Percentiles rank a stretch among this genome's conserved stretches.
Conservation (phyloP, 1,140 invertebrate species). For the Achroia grisella region DNA sequence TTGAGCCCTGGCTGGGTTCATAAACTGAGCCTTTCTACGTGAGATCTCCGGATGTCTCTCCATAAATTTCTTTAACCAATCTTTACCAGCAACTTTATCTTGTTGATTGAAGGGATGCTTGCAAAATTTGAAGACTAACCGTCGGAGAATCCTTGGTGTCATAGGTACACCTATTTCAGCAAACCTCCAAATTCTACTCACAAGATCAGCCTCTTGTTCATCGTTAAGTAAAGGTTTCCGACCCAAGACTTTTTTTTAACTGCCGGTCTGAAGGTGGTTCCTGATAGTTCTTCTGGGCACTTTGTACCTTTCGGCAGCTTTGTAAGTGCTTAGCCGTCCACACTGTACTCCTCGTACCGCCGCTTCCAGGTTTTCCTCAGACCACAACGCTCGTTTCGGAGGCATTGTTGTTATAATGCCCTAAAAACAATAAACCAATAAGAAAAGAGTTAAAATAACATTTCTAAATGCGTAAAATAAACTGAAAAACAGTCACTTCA, state of each 20-base stretch:
- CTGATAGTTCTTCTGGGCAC: neutral
- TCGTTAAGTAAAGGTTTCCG: neutral
- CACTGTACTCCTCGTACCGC: neutral
- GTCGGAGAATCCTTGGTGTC: too few relatives aligned
- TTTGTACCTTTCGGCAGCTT: neutral
- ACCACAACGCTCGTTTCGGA: too few relatives aligned
- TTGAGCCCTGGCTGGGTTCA: slow-evolving; percentile 52
- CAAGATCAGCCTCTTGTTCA: neutral
- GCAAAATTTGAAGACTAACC: neutral
- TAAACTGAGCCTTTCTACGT: slow-evolving; percentile 31
- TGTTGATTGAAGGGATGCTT: slow-evolving; percentile 7
- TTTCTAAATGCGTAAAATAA: too few relatives aligned
- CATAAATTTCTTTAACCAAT: slow-evolving; percentile 25
- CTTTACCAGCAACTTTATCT: slow-evolving; percentile 16
- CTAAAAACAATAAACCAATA: too few relatives aligned
- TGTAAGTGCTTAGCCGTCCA: neutral
- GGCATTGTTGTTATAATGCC: too few relatives aligned
- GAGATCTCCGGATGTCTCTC: slow-evolving; percentile 8
- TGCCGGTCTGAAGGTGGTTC: neutral
- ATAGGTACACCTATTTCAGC: neutral
- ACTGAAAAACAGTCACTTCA: too few relatives aligned
- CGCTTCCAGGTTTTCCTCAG: too few relatives aligned
- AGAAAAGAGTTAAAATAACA: too few relatives aligned
- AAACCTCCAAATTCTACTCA: neutral
- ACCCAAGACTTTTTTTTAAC: neutral